These are phyloP conservation scores for Acrobasis consociella DNA, from an alignment of 2,888 invertebrate genomes.

Conservation along the genomic window DNA sequence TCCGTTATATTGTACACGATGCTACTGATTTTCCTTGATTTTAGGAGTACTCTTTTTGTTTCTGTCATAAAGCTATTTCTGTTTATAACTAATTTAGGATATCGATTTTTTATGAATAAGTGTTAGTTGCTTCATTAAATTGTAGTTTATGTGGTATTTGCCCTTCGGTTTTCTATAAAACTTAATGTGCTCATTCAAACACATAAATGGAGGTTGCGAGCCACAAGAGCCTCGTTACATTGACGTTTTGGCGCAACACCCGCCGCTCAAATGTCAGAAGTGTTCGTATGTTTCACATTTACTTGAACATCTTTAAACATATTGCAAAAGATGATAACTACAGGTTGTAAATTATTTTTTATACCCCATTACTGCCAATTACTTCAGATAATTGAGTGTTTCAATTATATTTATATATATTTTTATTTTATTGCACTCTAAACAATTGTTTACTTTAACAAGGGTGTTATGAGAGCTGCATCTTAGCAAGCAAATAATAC, in stretches of 20 bases:
- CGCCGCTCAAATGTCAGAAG: constrained; percentile 28
- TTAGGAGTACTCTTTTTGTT: no score
- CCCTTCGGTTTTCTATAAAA: constrained; percentile 11
- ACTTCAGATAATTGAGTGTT: not conserved
- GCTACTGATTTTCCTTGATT: no score
- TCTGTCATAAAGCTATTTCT: no score
- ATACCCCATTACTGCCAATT: not conserved
- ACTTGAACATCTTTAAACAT: not conserved
- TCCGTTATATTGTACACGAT: no score
- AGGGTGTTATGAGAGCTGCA: no score
- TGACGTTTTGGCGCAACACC: constrained; percentile 22
- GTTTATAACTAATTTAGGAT: not conserved
- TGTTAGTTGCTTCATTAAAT: not conserved
- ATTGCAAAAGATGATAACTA: constrained; percentile 10
- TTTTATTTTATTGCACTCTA: not conserved
- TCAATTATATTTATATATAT: not conserved
- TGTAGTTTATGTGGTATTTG: constrained; percentile 5
- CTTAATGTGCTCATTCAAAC: constrained; percentile 17
- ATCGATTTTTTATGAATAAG: not conserved
- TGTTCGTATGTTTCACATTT: constrained; percentile 15
- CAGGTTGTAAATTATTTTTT: not conserved
- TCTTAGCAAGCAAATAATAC: no score
- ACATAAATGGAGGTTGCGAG: constrained; percentile 25
- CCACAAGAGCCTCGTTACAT: constrained; percentile 29
- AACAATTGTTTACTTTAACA: no score